These are phyloP conservation scores for Tokudaia tokunoshimensis DNA, from an alignment of 2,797 vertebrate genomes.

Conservation along the genomic window DNA sequence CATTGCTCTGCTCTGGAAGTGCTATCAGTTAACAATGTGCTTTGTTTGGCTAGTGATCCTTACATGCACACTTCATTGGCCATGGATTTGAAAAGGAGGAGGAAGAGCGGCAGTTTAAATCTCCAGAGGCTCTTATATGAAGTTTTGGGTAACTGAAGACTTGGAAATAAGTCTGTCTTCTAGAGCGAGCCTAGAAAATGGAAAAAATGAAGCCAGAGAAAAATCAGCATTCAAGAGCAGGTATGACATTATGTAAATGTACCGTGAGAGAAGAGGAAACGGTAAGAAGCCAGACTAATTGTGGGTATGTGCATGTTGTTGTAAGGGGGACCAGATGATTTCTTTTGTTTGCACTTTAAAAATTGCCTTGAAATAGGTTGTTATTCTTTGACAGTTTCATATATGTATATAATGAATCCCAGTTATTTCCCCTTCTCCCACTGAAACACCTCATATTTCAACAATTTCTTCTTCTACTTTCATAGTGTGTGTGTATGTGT, in stretches of 20 bases:
- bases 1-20: slow-evolving; percentile 14
- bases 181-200: neutral
- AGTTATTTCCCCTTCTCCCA: neutral
- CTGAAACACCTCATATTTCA: neutral
- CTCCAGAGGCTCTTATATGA: neutral
- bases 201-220: neutral
- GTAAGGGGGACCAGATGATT: neutral
- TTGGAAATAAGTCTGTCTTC: neutral
- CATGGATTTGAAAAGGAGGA: neutral
- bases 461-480: neutral
- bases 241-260: neutral
- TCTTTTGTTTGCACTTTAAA: slow-evolving; percentile 25
- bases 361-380: neutral
- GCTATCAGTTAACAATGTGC: neutral
- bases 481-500: neutral
- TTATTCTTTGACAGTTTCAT: neutral
- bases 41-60: slow-evolving; percentile 42
- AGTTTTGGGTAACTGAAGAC: neutral
- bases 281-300: neutral
- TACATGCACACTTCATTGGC: neutral
- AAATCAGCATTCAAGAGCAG: neutral
- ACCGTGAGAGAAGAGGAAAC: neutral
- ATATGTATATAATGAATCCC: neutral
- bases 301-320: neutral
- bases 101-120: neutral